phyloP scores from a whole-genome alignment of 2,888 invertebrate genomes.

The Limnephilus lunatus region DNA sequence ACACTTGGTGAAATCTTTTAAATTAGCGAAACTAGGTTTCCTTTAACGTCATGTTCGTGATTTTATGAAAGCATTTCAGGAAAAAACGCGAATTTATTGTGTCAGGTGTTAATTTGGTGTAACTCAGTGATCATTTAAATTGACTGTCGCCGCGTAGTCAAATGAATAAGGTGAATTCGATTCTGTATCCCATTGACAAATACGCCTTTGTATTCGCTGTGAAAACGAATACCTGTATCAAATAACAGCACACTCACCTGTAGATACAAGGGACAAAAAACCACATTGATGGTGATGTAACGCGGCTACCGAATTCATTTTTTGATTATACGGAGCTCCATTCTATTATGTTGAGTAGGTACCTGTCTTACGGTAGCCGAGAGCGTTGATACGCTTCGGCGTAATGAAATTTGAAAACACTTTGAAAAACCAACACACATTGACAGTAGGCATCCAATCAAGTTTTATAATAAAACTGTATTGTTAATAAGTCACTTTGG shows the following conservation, averaged over 20 bases:
- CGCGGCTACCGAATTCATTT: slow-evolving; percentile 65
- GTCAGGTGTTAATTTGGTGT: background rate
- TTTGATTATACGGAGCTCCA: slow-evolving; percentile 59
- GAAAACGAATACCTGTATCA: slow-evolving; percentile 34
- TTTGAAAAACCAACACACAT: slow-evolving; percentile 39
- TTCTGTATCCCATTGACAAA: slow-evolving; percentile 38
- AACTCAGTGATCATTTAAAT: slow-evolving; percentile 18
- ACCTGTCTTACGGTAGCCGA: slow-evolving; percentile 23
- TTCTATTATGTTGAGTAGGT: slow-evolving; percentile 21
- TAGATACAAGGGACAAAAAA: slow-evolving; percentile 56
- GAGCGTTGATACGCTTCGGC: slow-evolving; percentile 36
- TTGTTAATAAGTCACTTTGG: slow-evolving; percentile 7
- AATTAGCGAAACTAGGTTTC: background rate
- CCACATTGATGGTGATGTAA: slow-evolving; percentile 58
- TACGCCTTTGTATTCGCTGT: slow-evolving; percentile 21
- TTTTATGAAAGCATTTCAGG: background rate
- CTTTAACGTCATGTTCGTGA: background rate
- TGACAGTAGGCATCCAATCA: slow-evolving; percentile 20
- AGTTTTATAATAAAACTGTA: slow-evolving; percentile 16
- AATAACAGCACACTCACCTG: slow-evolving; percentile 54
- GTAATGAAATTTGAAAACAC: slow-evolving; percentile 38
- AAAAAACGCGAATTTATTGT: slow-evolving; percentile 5
- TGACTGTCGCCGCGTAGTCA: slow-evolving; percentile 6
- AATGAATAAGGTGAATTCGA: slow-evolving; percentile 23
- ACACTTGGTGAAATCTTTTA: background rate